Evolutionary conservation across 2,888 invertebrate species (phyloP), one percentile per base, ranked within the genome.

Genomic region (Sphaerophoria taeniata): DNA sequence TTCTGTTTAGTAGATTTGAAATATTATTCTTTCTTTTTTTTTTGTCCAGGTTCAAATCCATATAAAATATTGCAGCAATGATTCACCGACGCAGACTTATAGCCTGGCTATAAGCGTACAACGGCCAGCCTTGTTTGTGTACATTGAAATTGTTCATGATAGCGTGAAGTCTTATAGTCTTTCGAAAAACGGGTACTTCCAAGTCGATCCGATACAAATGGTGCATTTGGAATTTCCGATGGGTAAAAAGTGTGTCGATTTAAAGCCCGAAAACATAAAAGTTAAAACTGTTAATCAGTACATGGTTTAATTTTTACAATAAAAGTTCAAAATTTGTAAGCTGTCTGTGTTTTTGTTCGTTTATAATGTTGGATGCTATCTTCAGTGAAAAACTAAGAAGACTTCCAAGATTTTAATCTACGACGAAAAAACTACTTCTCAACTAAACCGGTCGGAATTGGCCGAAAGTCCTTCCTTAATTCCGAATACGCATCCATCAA

Each of bases 151-250:
- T 0, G 47, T 73, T 0, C 89, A 90, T 87, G 79, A 88, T 2
- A 70, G 88, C 24, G 87, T 90, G 31, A 85, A 87, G 3, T 87
- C 88, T 9, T 91, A 91, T 82, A 88, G 85, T 45, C 87, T 92
- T 1, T 91, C 92, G 1, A 89, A 89, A 58, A 92, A 92, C 76
- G 92, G 92, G 5, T 92, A 89, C 78, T 90, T 92, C 88, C 90
- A 91, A 84, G 77, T 90, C 12, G 79, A 87, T 1, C 91, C 92
- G 12, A 88, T 90, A 24, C 89, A 90, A 82, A 89, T 89, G 24
- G 80, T 92, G 3, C 89, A 91, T 61, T 88, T 90, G 51, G 90
- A 90, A 55, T 90, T 91, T 39, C 87, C 88, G 45, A 80, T 24
- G 24, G 2, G 60, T 3, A 81, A 88, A 6, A 71, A 77, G 6